Conservation (phyloP, 2,888 invertebrate genomes). For the Shargacucullia verbasci region DNA sequence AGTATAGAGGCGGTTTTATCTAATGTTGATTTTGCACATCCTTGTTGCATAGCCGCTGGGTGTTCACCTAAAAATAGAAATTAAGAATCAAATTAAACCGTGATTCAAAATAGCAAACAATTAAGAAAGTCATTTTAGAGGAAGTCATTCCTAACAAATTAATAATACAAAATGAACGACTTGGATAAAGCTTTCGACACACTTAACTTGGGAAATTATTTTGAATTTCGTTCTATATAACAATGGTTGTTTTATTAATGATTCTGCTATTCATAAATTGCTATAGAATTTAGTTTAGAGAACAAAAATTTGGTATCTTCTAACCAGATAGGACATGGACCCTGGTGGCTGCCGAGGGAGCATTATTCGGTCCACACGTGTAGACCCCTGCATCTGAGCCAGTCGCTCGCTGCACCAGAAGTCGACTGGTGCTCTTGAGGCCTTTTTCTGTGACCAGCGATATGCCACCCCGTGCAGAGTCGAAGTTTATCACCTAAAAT, state of each 20-base stretch:
- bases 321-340: conserved; percentile 96
- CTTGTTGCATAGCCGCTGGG: conserved; percentile 86
- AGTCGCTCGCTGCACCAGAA: conserved; percentile 94
- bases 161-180: neutral
- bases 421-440: conserved; percentile 93
- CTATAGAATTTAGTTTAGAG: neutral
- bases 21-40: conserved; percentile 79
- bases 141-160: neutral
- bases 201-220: neutral
- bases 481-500: conserved; percentile 94
- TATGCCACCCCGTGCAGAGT: conserved; percentile 96
- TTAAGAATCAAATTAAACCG: conserved; percentile 15
- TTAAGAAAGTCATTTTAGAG: no score
- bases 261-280: conserved; percentile 1
- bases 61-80: conserved; percentile 76
- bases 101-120: neutral
- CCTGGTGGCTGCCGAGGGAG: conserved; percentile 93
- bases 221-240: neutral
- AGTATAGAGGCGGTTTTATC: conserved; percentile 73
- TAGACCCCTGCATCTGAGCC: conserved; percentile 95
- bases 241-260: neutral
- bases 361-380: conserved; percentile 95
- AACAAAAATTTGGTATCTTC: conserved; percentile 5
- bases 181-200: conserved; percentile 27
- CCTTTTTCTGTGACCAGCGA: conserved; percentile 96